A percentile compares a stretch with the other conserved stretches of the same genome.
Evolutionary conservation across 2,797 vertebrate species (phyloP).

Genomic region (Simalia tracyae): DNA sequence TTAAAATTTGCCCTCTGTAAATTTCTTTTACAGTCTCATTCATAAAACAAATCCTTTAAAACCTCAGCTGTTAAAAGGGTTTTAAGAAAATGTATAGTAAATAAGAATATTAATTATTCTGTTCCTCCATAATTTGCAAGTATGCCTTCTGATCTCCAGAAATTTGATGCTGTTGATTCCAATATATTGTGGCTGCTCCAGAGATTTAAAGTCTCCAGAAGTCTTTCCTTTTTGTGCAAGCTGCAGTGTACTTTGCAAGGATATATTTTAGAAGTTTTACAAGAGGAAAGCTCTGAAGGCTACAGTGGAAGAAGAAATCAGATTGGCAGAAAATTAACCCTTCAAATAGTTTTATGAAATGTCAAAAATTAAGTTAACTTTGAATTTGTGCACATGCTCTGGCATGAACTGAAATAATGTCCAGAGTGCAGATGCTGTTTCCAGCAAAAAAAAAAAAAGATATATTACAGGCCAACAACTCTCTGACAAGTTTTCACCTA

Average conservation of each 20-base stretch:
- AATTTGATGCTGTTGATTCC: neutral
- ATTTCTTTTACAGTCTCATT: neutral
- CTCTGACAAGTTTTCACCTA: slow-evolving; percentile 50
- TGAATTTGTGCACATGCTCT: slow-evolving; percentile 40
- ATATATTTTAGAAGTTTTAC: neutral
- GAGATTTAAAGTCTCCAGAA: neutral
- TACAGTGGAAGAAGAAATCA: slow-evolving; percentile 12
- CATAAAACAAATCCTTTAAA: neutral
- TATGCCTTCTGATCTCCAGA: neutral
- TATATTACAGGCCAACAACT: slow-evolving; percentile 50
- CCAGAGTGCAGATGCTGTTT: slow-evolving; percentile 54
- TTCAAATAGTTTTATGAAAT: slow-evolving; percentile 36
- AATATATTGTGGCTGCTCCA: neutral
- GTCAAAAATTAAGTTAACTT: slow-evolving; percentile 40
- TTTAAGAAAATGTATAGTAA: neutral
- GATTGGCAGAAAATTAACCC: slow-evolving; percentile 24
- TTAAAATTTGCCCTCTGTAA: neutral
- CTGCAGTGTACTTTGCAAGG: neutral
- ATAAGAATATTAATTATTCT: neutral
- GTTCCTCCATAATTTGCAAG: neutral
- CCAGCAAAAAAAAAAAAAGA: slow-evolving; percentile 27
- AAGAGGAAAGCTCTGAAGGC: neutral
- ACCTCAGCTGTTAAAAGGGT: neutral
- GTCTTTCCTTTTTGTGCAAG: neutral
- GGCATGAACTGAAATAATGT: slow-evolving; percentile 54